phyloP scores from a whole-genome alignment of 2,888 invertebrate species.

The Spisula solida region DNA sequence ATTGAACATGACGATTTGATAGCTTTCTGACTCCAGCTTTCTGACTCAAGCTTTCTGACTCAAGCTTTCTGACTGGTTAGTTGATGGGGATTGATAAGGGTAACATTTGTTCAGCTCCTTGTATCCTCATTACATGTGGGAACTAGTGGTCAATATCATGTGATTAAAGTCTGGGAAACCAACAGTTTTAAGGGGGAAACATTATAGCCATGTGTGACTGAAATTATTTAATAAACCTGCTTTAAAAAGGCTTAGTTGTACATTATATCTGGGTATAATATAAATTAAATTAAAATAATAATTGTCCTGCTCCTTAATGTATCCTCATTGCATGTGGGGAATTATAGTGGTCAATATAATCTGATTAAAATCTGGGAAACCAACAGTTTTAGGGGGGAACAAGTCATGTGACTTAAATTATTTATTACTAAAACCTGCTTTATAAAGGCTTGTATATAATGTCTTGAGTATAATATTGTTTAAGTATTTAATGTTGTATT shows the following conservation, averaged over 20 bases:
- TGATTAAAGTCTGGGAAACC: not conserved
- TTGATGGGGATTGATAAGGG: not conserved
- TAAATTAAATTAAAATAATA: too few relatives aligned
- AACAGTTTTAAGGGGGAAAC: not conserved
- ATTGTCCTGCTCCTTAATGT: too few relatives aligned
- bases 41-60: not conserved
- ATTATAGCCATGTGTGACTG: not conserved
- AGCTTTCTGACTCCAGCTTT: not conserved
- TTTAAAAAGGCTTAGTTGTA: too few relatives aligned
- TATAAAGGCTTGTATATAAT: not conserved
- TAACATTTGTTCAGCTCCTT: not conserved
- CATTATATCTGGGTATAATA: not conserved
- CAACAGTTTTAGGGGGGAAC: not conserved
- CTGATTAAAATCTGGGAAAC: not conserved
- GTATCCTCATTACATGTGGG: not conserved
- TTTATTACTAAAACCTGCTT: too few relatives aligned
- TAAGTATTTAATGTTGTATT: not conserved
- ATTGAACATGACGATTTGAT: not conserved
- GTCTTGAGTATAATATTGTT: not conserved
- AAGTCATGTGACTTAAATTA: not conserved
- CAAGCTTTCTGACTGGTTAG: too few relatives aligned
- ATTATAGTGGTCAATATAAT: not conserved
- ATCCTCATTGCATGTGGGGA: not conserved
- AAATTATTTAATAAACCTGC: too few relatives aligned
- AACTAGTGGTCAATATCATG: not conserved